These are phyloP conservation scores for Rutilus rutilus DNA, from an alignment of 2,113 vertebrate genomes.

Conservation along the genomic window DNA sequence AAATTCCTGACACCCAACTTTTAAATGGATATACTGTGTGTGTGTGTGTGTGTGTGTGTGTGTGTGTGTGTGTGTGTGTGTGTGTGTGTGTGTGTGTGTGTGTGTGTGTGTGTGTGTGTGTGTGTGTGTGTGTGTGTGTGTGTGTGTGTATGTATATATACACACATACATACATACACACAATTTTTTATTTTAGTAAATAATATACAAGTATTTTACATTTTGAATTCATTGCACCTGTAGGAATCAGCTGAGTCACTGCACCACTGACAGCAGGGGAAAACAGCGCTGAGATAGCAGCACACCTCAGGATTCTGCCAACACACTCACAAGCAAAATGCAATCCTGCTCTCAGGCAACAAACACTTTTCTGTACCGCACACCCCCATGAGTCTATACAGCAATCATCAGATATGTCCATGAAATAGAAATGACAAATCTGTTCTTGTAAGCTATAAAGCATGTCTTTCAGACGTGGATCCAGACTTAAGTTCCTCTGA, in stretches of 20 bases:
- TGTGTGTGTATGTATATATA: too few relatives aligned
- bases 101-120: too few relatives aligned
- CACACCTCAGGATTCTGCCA: slow-evolving; percentile 22
- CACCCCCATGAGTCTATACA: background rate
- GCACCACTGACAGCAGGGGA: background rate
- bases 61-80: too few relatives aligned
- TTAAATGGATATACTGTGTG: too few relatives aligned
- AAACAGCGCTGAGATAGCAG: slow-evolving; percentile 1
- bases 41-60: too few relatives aligned
- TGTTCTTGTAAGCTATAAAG: background rate
- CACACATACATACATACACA: too few relatives aligned
- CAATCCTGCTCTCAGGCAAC: slow-evolving; percentile 32
- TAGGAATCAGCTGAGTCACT: slow-evolving; percentile 56
- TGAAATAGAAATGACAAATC: background rate
- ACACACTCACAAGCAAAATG: slow-evolving; percentile 45
- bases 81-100: too few relatives aligned
- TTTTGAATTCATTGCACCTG: background rate
- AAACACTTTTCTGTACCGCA: background rate
- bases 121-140: too few relatives aligned
- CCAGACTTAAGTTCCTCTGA: background rate
- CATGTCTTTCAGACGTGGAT: background rate
- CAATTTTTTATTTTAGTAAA: background rate
- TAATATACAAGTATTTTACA: background rate
- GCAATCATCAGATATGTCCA: slow-evolving; percentile 3
- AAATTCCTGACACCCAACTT: too few relatives aligned